Conservation (phyloP, 2,113 vertebrate genomes). For the Athene noctua region DNA sequence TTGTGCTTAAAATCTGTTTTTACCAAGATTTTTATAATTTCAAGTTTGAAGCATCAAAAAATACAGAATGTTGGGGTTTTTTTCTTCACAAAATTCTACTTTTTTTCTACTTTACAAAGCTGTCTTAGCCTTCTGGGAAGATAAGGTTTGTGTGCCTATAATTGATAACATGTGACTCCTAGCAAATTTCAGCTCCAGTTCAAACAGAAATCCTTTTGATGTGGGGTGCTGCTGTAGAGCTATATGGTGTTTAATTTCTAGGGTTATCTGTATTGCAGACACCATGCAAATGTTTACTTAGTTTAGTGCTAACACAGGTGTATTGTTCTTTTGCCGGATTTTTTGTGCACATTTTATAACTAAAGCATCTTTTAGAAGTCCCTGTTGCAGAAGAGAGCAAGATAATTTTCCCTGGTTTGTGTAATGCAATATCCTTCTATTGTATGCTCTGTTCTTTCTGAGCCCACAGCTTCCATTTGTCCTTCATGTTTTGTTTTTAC, state of each 20-base stretch:
- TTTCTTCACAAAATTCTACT: neutral
- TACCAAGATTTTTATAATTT: neutral
- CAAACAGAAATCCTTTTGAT: neutral
- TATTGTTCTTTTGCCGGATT: neutral
- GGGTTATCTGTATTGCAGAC: neutral
- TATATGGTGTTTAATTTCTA: neutral
- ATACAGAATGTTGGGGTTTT: neutral
- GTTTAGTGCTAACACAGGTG: neutral
- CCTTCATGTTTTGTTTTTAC: neutral
- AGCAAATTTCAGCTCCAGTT: neutral
- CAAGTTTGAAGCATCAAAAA: neutral
- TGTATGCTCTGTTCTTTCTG: neutral
- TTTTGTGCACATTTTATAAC: neutral
- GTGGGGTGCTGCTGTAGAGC: neutral
- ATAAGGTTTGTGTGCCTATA: neutral
- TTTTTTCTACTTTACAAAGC: neutral
- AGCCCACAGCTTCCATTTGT: neutral
- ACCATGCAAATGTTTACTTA: neutral
- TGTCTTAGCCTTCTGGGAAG: neutral
- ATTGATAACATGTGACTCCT: neutral
- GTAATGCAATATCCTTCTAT: neutral
- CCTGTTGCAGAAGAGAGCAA: neutral
- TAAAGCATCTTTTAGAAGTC: neutral
- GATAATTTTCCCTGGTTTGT: neutral
- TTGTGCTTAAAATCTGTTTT: neutral